Percentiles rank a stretch among this genome's conserved stretches.
Conservation (phyloP, 64 coral and sea anemone genomes). For the Stylophora pistillata region DNA sequence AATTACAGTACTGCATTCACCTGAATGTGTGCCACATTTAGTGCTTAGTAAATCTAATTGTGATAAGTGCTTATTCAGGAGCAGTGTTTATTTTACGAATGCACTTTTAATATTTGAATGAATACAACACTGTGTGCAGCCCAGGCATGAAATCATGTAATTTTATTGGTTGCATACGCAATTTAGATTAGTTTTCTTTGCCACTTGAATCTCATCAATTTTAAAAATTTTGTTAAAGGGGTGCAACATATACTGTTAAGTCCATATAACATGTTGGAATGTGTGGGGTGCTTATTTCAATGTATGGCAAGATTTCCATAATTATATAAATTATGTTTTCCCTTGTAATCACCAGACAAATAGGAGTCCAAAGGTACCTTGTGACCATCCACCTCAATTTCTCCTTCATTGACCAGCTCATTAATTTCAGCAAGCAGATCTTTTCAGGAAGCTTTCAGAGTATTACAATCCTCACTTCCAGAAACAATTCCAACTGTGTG, state of each 20-base stretch:
- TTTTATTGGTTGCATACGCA: not conserved
- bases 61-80: too few relatives aligned
- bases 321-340: not conserved
- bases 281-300: too few relatives aligned
- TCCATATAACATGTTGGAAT: too few relatives aligned
- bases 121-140: slow-evolving; percentile 24
- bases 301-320: not conserved
- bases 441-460: slow-evolving; percentile 21
- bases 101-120: too few relatives aligned
- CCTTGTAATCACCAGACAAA: slow-evolving; percentile 54
- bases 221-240: too few relatives aligned
- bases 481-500: slow-evolving; percentile 40
- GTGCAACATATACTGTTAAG: too few relatives aligned
- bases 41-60: too few relatives aligned
- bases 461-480: slow-evolving; percentile 8
- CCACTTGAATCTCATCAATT: slow-evolving; percentile 18
- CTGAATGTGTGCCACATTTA: too few relatives aligned
- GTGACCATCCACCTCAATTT: slow-evolving; percentile 21
- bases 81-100: too few relatives aligned
- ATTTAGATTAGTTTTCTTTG: slow-evolving; percentile 8
- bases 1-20: not conserved
- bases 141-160: slow-evolving; percentile 20
- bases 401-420: not conserved
- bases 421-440: slow-evolving; percentile 34
- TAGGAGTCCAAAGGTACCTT: slow-evolving; percentile 34